Evolutionary conservation across 2,888 invertebrate genomes (phyloP).

Genomic region (Phytoseiulus persimilis): DNA sequence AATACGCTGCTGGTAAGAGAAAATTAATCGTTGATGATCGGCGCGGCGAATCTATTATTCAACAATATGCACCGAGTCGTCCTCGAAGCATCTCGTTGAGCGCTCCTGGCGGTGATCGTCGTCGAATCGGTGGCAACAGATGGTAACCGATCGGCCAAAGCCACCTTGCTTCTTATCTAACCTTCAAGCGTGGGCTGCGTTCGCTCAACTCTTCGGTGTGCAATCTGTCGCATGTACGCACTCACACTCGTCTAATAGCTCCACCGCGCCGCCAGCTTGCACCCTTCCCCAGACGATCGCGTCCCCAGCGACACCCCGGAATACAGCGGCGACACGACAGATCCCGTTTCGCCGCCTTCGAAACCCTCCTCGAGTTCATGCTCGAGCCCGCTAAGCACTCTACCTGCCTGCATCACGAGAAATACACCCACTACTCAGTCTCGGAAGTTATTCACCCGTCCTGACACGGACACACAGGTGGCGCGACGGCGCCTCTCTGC

Average conservation of each 20-base stretch:
- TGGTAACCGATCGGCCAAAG: neutral
- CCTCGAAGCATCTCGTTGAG: neutral
- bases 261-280: neutral
- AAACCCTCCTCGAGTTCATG: neutral
- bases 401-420: too few species aligned
- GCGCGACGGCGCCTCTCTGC: too few species aligned
- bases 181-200: neutral
- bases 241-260: neutral
- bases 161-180: neutral
- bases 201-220: neutral
- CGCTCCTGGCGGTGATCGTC: neutral
- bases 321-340: neutral
- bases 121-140: neutral
- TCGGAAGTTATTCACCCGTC: too few species aligned
- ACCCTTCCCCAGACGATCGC: neutral
- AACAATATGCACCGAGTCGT: neutral
- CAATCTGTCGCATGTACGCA: neutral
- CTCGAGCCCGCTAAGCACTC: too few species aligned
- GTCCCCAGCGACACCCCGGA: neutral
- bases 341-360: neutral
- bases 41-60: neutral
- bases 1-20: too few species aligned
- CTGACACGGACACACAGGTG: too few species aligned
- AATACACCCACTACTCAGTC: too few species aligned
- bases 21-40: too few species aligned